A percentile compares a stretch with the other conserved stretches of the same genome.
Evolutionary conservation across 2,888 invertebrate species (phyloP).

Genomic region (Diaprepes abbreviatus): DNA sequence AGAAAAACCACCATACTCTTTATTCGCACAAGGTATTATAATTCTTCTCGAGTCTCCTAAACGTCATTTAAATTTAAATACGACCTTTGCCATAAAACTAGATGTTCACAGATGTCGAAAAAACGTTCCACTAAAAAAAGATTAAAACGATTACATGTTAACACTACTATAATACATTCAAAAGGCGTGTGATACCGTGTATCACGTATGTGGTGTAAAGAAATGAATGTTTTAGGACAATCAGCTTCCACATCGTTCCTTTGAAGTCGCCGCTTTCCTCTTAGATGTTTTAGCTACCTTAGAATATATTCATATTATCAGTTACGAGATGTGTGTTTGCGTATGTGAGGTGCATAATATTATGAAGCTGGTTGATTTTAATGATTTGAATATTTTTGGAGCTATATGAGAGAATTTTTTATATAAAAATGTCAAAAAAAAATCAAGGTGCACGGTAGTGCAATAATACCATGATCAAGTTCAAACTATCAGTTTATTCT

Average conservation of each 20-base stretch:
- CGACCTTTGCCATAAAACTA: conserved; percentile 19
- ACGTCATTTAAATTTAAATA: conserved; percentile 6
- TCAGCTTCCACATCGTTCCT: conserved; percentile 55
- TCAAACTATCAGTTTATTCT: no score
- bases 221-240: conserved; percentile 57
- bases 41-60: not conserved
- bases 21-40: no score
- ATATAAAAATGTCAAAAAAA: no score
- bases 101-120: conserved; percentile 12
- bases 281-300: conserved; percentile 15
- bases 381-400: not conserved
- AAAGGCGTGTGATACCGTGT: conserved; percentile 50
- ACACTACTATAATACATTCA: conserved; percentile 41
- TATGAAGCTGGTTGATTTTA: not conserved
- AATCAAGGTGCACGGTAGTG: no score
- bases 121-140: not conserved
- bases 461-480: no score
- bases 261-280: conserved; percentile 54
- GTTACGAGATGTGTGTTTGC: conserved; percentile 51
- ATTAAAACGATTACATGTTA: conserved; percentile 43
- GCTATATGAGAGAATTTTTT: no score
- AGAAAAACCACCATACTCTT: no score
- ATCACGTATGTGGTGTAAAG: conserved; percentile 61
- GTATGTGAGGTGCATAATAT: conserved; percentile 53
- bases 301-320: conserved; percentile 50